phyloP scores from a whole-genome alignment of 2,888 invertebrate species.

The Drosophila helvetica region DNA sequence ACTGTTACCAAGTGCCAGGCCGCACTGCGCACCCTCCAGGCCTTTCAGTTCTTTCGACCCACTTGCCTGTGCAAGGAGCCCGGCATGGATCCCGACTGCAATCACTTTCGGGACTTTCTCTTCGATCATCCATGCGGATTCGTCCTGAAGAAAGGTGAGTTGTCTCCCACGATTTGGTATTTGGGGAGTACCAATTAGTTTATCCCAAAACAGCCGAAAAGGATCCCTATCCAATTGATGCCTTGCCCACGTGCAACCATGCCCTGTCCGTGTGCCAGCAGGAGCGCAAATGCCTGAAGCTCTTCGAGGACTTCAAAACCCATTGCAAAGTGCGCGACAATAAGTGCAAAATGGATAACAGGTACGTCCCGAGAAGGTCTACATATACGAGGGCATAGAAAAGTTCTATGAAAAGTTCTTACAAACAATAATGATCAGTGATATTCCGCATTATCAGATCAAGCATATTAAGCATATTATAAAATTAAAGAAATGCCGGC shows the following conservation, averaged over 20 bases:
- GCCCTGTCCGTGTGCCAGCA: constrained; percentile 93
- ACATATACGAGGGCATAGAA: too few relatives aligned
- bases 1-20: constrained; percentile 97
- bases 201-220: constrained; percentile 86
- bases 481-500: constrained; percentile 41
- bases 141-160: constrained; percentile 93
- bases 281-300: constrained; percentile 91
- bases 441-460: not conserved
- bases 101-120: constrained; percentile 95
- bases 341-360: constrained; percentile 95
- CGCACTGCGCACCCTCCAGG: constrained; percentile 93
- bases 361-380: constrained; percentile 85
- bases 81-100: constrained; percentile 95
- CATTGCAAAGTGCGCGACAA: constrained; percentile 94
- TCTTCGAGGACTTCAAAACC: constrained; percentile 93
- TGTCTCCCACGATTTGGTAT: not conserved
- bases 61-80: constrained; percentile 96
- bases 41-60: constrained; percentile 96
- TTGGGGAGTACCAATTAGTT: not conserved
- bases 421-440: not conserved
- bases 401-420: too few relatives aligned
- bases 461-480: too few relatives aligned
- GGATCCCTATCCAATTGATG: constrained; percentile 95
- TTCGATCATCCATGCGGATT: constrained; percentile 97
- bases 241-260: constrained; percentile 95